Evolutionary conservation across 2,797 vertebrate genomes (phyloP), one percentile per base, ranked within the genome.

Genomic region (Oreonectes daqikongensis): DNA sequence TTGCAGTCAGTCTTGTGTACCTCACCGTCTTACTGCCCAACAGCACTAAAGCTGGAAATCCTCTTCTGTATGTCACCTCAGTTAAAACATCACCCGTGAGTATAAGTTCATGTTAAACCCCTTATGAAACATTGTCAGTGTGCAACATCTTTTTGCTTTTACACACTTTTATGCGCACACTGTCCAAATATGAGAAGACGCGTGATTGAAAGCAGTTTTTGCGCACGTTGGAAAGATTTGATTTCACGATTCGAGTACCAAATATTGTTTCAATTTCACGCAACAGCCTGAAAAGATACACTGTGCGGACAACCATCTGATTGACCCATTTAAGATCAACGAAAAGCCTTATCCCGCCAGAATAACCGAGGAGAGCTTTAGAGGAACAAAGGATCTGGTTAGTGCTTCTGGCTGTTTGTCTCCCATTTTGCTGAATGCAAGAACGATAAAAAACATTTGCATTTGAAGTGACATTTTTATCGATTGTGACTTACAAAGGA

Each of bases 11-110:
- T 79, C 88, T 86, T 80, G 89, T 88, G 12, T 89, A 84, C 59
- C 75, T 95, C 52, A 87, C 78, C 20, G 90, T 95, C 40, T 81
- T 40, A 53, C 75, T 95, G 68, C 95, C 94, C 61, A 87, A 85
- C 26, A 10, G 77, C 20, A 94, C 92, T 4, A 89, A 79, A 72
- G 89, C 75, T 53, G 85, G 87, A 68, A 96, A 94, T 64, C 93
- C 89, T 4, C 79, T 96, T 50, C 86, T 95, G 80, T 95, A 95
- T 69, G 24, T 93, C 46, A 93, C 92, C 12, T 87, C 81, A n/a
- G 82, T 95, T 22, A 82, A 86, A 35, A 86, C 86, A 12, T 85
- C 88, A 61, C 78, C 84, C 53, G 88, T 89, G 74, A 87, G 84
- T 83, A n/a, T n/a, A n/a, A n/a, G n/a, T n/a, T 3, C 32, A 57